Conservation (phyloP, 2,113 vertebrate genomes). For the Anolis carolinensis region DNA sequence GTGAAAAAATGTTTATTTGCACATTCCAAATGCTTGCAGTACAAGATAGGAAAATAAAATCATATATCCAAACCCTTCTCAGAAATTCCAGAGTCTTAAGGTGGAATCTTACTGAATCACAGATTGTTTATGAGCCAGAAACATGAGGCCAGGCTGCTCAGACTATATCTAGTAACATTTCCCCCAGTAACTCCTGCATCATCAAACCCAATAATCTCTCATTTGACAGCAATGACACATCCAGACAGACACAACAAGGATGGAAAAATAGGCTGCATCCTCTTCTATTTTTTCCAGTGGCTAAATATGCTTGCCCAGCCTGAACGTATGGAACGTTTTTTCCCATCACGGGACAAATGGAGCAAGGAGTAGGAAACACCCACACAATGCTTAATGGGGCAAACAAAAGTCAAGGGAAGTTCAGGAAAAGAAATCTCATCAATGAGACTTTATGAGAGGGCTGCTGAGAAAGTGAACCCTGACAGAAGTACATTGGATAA, state of each 20-base stretch:
- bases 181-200: neutral
- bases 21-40: too few species aligned
- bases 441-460: neutral
- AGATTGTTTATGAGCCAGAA: neutral
- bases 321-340: neutral
- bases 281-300: neutral
- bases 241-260: neutral
- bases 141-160: neutral
- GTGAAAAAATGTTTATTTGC: too few species aligned
- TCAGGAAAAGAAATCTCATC: too few species aligned
- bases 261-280: slow-evolving; percentile 11
- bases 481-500: neutral
- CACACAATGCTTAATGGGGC: neutral
- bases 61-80: neutral
- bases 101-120: neutral
- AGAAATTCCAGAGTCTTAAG: neutral
- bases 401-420: neutral
- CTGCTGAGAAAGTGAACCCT: neutral
- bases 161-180: neutral
- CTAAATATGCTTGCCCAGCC: slow-evolving; percentile 6
- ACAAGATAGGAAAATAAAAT: neutral
- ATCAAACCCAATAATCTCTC: neutral
- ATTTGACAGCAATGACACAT: neutral
- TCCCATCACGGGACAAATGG: neutral
- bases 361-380: neutral